A percentile compares a stretch with the other conserved stretches of the same genome.
These are phyloP conservation scores for Gymnothorax javanicus DNA, from an alignment of 2,797 vertebrate genomes.

Conservation along the genomic window DNA sequence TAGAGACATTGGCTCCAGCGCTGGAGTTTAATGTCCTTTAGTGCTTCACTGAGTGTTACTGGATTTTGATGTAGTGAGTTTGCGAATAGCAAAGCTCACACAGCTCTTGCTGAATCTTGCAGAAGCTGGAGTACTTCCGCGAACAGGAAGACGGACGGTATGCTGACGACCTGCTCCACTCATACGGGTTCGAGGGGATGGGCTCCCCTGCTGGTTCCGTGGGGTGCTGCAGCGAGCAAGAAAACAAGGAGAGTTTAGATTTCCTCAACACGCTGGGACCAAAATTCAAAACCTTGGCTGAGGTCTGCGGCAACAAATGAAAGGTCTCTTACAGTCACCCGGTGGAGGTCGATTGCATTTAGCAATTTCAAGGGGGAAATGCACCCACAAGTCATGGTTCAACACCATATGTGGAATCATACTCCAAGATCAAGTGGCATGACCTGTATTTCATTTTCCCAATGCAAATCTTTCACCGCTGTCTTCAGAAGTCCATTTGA, in stretches of 20 bases:
- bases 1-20: too few species aligned
- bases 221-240: conserved; percentile 85
- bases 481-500: not conserved
- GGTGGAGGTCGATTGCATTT: not conserved
- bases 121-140: conserved; percentile 80
- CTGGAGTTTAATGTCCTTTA: not conserved
- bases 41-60: not conserved
- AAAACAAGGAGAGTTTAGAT: conserved; percentile 75
- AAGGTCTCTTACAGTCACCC: not conserved
- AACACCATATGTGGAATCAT: not conserved
- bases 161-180: conserved; percentile 77
- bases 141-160: conserved; percentile 74
- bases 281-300: conserved; percentile 88
- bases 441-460: not conserved
- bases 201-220: conserved; percentile 85
- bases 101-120: conserved; percentile 50
- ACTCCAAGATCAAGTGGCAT: not conserved
- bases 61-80: not conserved
- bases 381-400: not conserved
- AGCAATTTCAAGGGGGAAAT: not conserved
- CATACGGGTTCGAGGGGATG: conserved; percentile 83
- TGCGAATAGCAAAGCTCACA: conserved; percentile 41
- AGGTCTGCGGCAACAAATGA: conserved; percentile 76
- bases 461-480: not conserved
- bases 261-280: conserved; percentile 88